phyloP scores from a whole-genome alignment of 1,140 invertebrate species.

The Drosophila tani region DNA sequence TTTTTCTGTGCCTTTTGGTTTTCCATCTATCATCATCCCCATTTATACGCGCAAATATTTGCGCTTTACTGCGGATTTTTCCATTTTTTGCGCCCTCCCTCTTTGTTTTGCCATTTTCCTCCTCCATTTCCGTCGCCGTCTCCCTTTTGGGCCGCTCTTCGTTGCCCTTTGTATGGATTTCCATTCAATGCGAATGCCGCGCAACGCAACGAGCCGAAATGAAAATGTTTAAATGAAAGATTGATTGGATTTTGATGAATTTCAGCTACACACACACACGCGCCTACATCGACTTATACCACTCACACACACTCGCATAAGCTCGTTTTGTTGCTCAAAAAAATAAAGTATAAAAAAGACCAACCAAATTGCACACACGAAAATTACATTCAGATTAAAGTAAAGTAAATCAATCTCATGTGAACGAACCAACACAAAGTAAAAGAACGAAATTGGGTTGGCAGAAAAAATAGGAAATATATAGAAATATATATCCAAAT shows the following conservation, averaged over 20 bases:
- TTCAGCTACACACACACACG: conserved; percentile 54
- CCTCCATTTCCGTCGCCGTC: conserved; percentile 9
- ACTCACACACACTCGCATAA: conserved; percentile 15
- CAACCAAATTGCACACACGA: conserved; percentile 29
- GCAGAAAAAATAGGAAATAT: not conserved
- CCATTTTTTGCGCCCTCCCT: conserved; percentile 37
- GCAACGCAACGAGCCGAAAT: conserved; percentile 76
- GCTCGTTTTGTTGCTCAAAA: conserved; percentile 31
- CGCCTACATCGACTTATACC: conserved; percentile 19
- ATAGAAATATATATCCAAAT: conserved; percentile 8
- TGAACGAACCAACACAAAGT: conserved; percentile 25
- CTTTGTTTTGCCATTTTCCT: conserved; percentile 38
- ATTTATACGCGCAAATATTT: conserved; percentile 82
- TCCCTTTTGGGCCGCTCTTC: conserved; percentile 2
- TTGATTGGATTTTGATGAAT: conserved; percentile 82
- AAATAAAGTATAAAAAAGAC: conserved; percentile 10
- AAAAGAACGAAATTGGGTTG: conserved; percentile 16
- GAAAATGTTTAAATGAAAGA: conserved; percentile 83
- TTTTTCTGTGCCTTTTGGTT: conserved; percentile 42
- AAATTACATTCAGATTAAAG: conserved; percentile 74
- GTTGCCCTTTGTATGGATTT: conserved; percentile 60
- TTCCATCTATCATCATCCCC: conserved; percentile 75
- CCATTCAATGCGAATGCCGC: conserved; percentile 64
- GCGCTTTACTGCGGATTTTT: conserved; percentile 74
- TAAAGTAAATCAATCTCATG: conserved; percentile 59